Percentiles rank a stretch among this genome's conserved stretches.
Conservation (phyloP, 2,113 vertebrate genomes). For the Calonectris borealis region DNA sequence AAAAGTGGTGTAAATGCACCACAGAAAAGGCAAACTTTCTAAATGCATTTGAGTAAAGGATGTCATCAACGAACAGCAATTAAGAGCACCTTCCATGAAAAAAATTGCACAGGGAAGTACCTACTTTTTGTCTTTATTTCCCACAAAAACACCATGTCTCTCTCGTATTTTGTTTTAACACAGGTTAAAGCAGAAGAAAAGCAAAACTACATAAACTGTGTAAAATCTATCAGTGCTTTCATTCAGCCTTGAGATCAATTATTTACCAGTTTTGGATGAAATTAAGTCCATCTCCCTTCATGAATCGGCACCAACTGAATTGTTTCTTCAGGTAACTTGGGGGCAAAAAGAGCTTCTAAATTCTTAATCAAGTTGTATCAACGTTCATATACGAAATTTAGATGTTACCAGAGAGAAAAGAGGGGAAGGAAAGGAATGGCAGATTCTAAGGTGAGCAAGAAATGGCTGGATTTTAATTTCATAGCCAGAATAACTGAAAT, state of each 20-base stretch:
- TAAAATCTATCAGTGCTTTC: background rate
- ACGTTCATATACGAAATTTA: background rate
- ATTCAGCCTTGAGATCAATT: background rate
- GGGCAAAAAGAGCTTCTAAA: background rate
- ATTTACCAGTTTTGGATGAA: background rate
- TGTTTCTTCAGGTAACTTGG: background rate
- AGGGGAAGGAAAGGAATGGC: background rate
- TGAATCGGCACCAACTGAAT: background rate
- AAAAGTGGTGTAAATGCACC: background rate
- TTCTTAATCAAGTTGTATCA: background rate
- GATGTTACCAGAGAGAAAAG: background rate
- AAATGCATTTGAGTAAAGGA: background rate
- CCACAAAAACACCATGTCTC: background rate
- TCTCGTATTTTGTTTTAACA: background rate
- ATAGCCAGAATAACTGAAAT: background rate
- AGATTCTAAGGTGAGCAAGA: background rate
- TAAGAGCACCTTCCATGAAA: background rate
- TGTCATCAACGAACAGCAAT: background rate
- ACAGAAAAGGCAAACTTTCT: background rate
- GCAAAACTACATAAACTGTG: background rate
- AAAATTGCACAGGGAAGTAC: background rate
- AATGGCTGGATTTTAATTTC: background rate
- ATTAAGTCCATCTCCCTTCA: background rate
- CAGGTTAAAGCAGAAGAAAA: background rate
- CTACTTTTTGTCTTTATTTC: background rate